Conservation (phyloP, 2,113 vertebrate genomes). For the Machaerirhynchus nigripectus region DNA sequence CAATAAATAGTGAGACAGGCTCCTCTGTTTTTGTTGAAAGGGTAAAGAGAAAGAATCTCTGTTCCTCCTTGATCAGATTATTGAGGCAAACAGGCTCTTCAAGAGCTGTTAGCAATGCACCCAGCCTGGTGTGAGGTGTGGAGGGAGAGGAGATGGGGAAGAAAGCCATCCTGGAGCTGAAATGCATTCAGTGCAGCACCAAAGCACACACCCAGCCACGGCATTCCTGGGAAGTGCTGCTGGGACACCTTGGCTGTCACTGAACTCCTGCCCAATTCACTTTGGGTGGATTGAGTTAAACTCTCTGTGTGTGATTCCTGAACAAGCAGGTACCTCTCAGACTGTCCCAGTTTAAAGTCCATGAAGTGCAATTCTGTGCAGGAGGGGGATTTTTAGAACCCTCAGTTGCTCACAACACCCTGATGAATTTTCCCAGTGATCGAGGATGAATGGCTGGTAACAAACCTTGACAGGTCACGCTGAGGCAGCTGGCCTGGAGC, state of each 20-base stretch:
- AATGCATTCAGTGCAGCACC: background rate
- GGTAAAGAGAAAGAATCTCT: background rate
- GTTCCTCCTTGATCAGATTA: background rate
- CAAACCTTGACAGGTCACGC: background rate
- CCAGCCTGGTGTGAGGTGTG: background rate
- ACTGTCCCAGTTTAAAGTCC: background rate
- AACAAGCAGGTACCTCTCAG: background rate
- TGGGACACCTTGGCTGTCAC: background rate
- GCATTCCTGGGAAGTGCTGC: rapidly evolving
- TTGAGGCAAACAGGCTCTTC: background rate
- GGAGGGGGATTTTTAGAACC: background rate
- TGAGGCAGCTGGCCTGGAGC: background rate
- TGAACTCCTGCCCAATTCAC: background rate
- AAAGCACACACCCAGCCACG: rapidly evolving
- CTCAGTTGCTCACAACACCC: background rate
- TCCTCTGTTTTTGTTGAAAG: background rate
- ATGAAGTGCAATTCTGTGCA: background rate
- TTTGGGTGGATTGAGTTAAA: background rate
- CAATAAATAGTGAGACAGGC: background rate
- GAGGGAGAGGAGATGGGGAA: background rate
- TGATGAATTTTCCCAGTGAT: background rate
- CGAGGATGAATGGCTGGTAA: background rate
- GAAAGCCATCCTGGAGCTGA: background rate
- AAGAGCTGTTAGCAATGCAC: background rate
- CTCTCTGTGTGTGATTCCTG: background rate